A percentile compares a stretch with the other conserved stretches of the same genome.
These are phyloP conservation scores for Melozone crissalis DNA, from an alignment of 2,113 vertebrate genomes.

Conservation along the genomic window DNA sequence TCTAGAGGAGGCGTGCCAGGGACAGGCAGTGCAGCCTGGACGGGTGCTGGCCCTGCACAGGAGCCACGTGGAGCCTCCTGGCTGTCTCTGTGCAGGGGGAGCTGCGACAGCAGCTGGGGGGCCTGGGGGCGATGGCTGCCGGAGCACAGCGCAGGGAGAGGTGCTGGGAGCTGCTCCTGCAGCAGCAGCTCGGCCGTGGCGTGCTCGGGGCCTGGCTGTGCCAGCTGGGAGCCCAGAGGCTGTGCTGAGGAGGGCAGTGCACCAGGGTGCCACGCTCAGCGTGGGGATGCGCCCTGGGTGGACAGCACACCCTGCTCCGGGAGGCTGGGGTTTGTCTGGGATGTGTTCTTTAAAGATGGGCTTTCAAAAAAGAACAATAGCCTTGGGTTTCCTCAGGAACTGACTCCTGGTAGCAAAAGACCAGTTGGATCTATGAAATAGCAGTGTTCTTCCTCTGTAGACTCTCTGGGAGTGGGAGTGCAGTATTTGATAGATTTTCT, in stretches of 20 bases:
- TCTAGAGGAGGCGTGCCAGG: background rate
- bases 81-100: background rate
- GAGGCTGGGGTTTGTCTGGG: background rate
- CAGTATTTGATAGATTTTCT: background rate
- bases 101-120: background rate
- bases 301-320: accelerated
- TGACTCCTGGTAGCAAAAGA: background rate
- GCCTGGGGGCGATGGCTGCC: background rate
- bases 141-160: background rate
- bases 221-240: background rate
- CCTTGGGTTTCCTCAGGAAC: background rate
- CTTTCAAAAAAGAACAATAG: background rate
- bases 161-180: background rate
- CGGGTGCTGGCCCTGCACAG: background rate
- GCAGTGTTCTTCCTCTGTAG: background rate
- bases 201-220: background rate
- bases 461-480: background rate
- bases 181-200: accelerated
- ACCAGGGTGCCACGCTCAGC: accelerated
- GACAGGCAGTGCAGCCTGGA: background rate
- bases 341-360: background rate
- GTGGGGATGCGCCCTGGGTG: accelerated
- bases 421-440: background rate
- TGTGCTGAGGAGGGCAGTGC: accelerated
- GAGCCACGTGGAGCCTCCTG: background rate